Evolutionary conservation across 2,797 vertebrate species (phyloP), one percentile per base, ranked within the genome.

Genomic region (Hipposideros larvatus): DNA sequence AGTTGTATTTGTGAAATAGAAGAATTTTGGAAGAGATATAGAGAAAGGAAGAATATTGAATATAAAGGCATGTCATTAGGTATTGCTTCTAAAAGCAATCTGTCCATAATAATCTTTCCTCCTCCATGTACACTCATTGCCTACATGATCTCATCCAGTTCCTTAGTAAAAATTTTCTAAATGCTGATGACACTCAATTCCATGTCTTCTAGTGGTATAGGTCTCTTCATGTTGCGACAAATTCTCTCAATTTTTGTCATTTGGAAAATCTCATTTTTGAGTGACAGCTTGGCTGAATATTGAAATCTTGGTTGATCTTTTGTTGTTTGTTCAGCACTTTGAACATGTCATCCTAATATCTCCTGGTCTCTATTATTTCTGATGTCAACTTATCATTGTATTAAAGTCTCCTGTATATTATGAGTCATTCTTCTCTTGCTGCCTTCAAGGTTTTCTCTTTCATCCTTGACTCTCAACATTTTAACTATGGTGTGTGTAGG

Each of bases 11-110:
- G 22, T 82, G 31, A 74, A 41, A 75, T 18, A 77, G 28, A 59
- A 57, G 24, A 61, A 91, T 43, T 89, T 78, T 26, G 15, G 9
- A 94, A 87, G 15, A 80, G 11, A 75, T 34, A 55, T 1, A 73
- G 28, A 93, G 43, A 92, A 92, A 90, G 55, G 8, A 90, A 82
- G 15, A 86, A 57, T 83, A 86, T 3, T 79, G n/a, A 59, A 31
- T 18, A 51, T 3, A 37, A 9, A 71, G 2, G 34, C 11, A 85
- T 9, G 77, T 57, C 7, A 65, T 74, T 86, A 86, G 24, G 22
- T 92, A 10, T 22, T 82, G 34, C 3, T 93, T 89, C 73, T 73
- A 73, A 82, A 91, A 80, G 68, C 0, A 71, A 57, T 77, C 24
- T 84, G 15, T 43, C 22, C 51, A 61, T 24, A 61, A 3, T 21